phyloP scores from a whole-genome alignment of 2,888 invertebrate genomes.

The Odontomyia ornata region DNA sequence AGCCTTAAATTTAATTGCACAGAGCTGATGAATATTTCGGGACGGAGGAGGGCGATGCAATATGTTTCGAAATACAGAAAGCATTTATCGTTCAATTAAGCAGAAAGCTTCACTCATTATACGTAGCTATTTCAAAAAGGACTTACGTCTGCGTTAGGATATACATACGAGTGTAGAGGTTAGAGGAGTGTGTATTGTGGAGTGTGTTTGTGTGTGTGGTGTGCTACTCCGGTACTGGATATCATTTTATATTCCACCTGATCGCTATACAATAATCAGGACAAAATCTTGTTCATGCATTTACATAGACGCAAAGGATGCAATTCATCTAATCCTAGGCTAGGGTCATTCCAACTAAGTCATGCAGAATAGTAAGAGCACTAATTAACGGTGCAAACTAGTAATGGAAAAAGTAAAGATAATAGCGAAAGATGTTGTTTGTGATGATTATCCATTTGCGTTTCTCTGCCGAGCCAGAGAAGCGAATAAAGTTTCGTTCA shows the following conservation, averaged over 20 bases:
- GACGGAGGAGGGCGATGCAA: constrained; percentile 9
- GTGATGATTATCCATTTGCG: no score
- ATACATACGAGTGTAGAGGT: constrained; percentile 15
- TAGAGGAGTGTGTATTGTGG: constrained; percentile 9
- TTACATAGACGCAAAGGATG: neutral
- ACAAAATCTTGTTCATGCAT: neutral
- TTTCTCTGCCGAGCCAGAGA: no score
- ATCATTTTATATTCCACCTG: constrained; percentile 33
- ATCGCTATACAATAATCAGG: neutral
- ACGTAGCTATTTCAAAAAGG: constrained; percentile 21
- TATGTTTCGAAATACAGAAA: constrained; percentile 39
- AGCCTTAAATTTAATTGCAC: neutral
- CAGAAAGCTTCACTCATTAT: constrained; percentile 39
- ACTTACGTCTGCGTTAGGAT: constrained; percentile 13
- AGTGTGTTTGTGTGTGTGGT: constrained; percentile 33
- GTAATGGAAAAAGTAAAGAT: neutral
- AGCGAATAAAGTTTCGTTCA: no score
- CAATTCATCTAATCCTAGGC: neutral
- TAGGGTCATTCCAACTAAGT: neutral
- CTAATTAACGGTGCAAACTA: neutral
- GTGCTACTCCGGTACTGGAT: constrained; percentile 41
- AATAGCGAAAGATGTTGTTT: no score
- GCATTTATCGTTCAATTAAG: constrained; percentile 41
- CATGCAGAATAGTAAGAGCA: neutral
- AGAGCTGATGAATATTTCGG: neutral